Base-by-base conservation (phyloP, 2,797 vertebrate genomes). In the Sternotherus odoratus region DNA sequence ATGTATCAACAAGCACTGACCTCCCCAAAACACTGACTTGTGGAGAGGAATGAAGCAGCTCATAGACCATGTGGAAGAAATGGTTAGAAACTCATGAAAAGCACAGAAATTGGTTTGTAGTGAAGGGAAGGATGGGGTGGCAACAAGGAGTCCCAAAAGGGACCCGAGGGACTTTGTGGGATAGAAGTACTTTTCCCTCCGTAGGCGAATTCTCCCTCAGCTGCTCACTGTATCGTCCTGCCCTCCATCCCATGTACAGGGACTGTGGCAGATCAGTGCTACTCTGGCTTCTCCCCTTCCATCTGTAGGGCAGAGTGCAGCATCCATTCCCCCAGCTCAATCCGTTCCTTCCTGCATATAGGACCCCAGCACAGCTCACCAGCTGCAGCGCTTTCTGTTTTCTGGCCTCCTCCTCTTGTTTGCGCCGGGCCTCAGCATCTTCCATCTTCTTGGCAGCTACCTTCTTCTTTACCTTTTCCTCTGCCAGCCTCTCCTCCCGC, bases 331-430 rank as follows among this genome's bases (percentile, higher is more conserved):
- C 98, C 93, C 97, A 98, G 77, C 97, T 98, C 49, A 97, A 60
- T 90, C 97, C 98, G 94, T 97, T 98, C 93, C 74, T 97, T 84
- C 30, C 17, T n/a, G 49, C 17, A 33, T 12, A 21, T 94, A 1
- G 8, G 36, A 56, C 80, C 48, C 49, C 3, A 23, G 39, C 82
- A 86, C 92, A 0, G 2, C 87, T 5, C 49, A 98, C 98, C 98
- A 98, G 97, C 53, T 98, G 98, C 77, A 97, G 96, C n/a, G 95
- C 95, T 93, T 80, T 95, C 24, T 97, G 97, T 89, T 89, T 97
- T 21, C 98, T 96, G 1, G 98, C 98, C 63, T 99, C 99, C 60
- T 99, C 99, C 11, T 99, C 99, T 28, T 99, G 96, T 57, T 85
- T 97, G 90, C 99, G 98, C 72, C 98, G 98, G 0, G 96, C 96